Evolutionary conservation across 2,797 vertebrate genomes (phyloP).

Genomic region (Bovichtus diacanthus): DNA sequence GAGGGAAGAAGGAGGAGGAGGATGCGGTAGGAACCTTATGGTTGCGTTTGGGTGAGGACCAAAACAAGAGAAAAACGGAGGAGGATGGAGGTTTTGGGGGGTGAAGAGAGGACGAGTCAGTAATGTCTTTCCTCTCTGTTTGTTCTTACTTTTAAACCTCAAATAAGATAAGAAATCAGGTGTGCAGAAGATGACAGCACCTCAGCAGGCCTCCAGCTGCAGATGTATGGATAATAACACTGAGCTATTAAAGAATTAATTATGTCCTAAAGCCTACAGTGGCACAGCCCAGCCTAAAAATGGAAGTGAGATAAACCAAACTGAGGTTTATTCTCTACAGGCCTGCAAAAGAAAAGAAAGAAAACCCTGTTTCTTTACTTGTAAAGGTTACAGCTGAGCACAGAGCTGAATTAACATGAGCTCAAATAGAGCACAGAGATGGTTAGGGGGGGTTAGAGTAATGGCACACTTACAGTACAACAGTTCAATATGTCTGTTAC

Average conservation of each 20-base stretch:
- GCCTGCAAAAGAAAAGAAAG: conserved; percentile 27
- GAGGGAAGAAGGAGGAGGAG: conserved; percentile 83
- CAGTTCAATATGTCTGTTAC: conserved; percentile 75
- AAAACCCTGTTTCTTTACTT: conserved; percentile 61
- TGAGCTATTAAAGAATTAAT: conserved; percentile 43
- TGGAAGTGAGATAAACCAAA: conserved; percentile 23
- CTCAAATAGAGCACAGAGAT: conserved; percentile 62
- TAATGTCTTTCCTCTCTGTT: conserved; percentile 51
- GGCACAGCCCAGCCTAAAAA: conserved; percentile 19
- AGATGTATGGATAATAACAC: conserved; percentile 54
- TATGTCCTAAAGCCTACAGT: conserved; percentile 23
- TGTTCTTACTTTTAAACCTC: conserved; percentile 28
- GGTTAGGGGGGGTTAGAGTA: conserved; percentile 47
- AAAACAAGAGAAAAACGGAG: conserved; percentile 71
- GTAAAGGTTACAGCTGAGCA: conserved; percentile 56
- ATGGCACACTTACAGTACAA: conserved; percentile 74
- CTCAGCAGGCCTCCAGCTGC: conserved; percentile 62
- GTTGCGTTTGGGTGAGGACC: conserved; percentile 87
- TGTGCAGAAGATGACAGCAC: conserved; percentile 46
- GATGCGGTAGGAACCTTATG: conserved; percentile 88
- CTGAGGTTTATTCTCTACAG: conserved; percentile 35
- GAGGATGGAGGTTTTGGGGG: neutral
- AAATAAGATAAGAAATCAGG: conserved; percentile 26
- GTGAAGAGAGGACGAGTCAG: conserved; percentile 46
- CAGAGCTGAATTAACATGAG: conserved; percentile 64